Evolutionary conservation across 2,888 invertebrate genomes (phyloP), one percentile per base, ranked within the genome.

Genomic region (Eristalis pertinax): DNA sequence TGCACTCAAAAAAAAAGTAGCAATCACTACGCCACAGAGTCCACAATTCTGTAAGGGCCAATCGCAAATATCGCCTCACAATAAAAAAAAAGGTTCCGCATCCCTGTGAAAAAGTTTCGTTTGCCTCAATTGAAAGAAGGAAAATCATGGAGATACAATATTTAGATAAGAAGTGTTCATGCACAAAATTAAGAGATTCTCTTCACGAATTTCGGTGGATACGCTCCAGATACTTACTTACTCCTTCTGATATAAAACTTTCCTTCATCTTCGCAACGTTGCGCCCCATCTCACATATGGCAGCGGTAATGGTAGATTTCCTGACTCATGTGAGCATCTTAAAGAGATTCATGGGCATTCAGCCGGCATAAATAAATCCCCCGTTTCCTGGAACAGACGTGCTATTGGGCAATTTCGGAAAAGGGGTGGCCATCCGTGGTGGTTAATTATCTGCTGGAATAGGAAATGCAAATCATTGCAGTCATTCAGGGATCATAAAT

Each of bases 391-490:
- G 19, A 8, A 10, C 5, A 13, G 43, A 82, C 77, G 74, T 86
- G 73, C 65, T 62, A 72, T 73, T 76, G 73, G 69, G 24, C 56
- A 65, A 62, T 38, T 63, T 73, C 58, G 50, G 64, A 60, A 60
- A 26, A 69, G 60, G 32, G 63, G 60, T 13, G 60, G 24, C 24
- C 15, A 29, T 60, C 26, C 26, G 8, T 15, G 50, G 22, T 32
- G 70, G 82, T 78, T 78, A 86, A 86, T 86, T 86, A 86, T 78
- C 65, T 78, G 24, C 62, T 43, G 24, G 32, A 74, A 78, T 60
- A 70, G 74, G 74, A 86, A 86, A 82, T 78, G 87, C 87, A 87
- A 84, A 83, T 87, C 87, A 87, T 84, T 79, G 78, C 38, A 72
- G 79, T 84, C 72, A 84, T 73, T 84, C 75, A 38, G 63, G 63